These are phyloP conservation scores for Brachyistius frenatus DNA, from an alignment of 2,113 vertebrate species.

Conservation along the genomic window DNA sequence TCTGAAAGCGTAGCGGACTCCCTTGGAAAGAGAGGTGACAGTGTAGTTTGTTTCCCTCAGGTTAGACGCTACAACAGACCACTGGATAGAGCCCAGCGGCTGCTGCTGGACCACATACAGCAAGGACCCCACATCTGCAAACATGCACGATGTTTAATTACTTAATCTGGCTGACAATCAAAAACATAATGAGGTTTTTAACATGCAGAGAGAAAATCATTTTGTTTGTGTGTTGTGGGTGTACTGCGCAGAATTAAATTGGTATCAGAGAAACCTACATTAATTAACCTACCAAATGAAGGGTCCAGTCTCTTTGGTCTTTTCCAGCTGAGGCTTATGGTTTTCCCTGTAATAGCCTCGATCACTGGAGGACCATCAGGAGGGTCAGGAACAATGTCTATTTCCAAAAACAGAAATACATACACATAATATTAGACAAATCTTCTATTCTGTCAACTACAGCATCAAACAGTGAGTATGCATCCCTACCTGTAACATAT, in stretches of 20 bases:
- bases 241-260: too few relatives aligned
- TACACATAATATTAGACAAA: neutral
- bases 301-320: conserved; percentile 90
- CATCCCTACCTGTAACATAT: conserved; percentile 90
- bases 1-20: conserved; percentile 91
- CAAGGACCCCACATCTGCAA: conserved; percentile 86
- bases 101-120: conserved; percentile 94
- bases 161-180: neutral
- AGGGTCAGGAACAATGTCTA: conserved; percentile 93
- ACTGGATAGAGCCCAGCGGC: conserved; percentile 90
- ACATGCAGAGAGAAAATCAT: too few relatives aligned
- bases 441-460: neutral
- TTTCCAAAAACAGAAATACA: conserved; percentile 1
- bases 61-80: conserved; percentile 86
- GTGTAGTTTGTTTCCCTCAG: conserved; percentile 87
- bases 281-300: conserved; percentile 85
- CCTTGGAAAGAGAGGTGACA: conserved; percentile 87
- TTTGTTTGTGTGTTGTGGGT: too few relatives aligned
- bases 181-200: neutral
- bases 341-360: conserved; percentile 89
- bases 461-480: neutral
- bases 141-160: neutral
- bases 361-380: conserved; percentile 90
- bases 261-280: neutral
- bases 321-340: conserved; percentile 90